Evolutionary conservation across 2,797 vertebrate genomes (phyloP).

Genomic region (Margarornis squamiger): DNA sequence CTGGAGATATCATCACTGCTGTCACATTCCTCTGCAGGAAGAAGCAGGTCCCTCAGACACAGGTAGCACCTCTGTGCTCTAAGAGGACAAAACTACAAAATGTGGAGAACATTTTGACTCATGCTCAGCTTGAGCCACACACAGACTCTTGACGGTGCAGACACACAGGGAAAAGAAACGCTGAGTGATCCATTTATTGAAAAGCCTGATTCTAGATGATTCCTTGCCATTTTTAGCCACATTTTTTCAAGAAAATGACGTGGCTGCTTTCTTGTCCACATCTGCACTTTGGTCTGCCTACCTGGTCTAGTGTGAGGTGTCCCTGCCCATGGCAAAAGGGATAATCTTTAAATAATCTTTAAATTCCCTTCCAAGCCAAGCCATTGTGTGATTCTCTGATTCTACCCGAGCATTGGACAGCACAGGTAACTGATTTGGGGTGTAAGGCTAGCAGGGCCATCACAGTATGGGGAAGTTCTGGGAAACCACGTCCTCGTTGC

Average conservation of each 20-base stretch:
- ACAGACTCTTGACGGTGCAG: rapidly evolving
- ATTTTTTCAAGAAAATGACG: neutral
- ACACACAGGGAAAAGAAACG: neutral
- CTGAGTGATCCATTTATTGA: neutral
- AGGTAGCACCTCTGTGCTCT: neutral
- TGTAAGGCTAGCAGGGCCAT: neutral
- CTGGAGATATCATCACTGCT: neutral
- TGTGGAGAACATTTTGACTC: neutral
- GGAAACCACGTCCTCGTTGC: rapidly evolving
- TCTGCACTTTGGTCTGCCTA: neutral
- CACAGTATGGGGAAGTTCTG: neutral
- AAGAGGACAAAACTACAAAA: neutral
- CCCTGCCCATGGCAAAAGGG: neutral
- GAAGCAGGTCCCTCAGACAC: neutral
- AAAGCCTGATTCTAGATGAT: neutral
- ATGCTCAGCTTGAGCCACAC: neutral
- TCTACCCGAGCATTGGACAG: neutral
- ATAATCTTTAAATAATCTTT: neutral
- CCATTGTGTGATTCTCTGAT: neutral
- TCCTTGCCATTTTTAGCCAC: neutral
- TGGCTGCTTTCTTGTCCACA: neutral
- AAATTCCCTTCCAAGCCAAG: neutral
- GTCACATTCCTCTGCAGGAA: neutral
- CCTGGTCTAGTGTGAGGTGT: neutral
- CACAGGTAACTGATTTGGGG: neutral